A percentile compares a stretch with the other conserved stretches of the same genome.
Evolutionary conservation across 1,140 invertebrate species (phyloP).

Genomic region (Coptotermes formosanus): DNA sequence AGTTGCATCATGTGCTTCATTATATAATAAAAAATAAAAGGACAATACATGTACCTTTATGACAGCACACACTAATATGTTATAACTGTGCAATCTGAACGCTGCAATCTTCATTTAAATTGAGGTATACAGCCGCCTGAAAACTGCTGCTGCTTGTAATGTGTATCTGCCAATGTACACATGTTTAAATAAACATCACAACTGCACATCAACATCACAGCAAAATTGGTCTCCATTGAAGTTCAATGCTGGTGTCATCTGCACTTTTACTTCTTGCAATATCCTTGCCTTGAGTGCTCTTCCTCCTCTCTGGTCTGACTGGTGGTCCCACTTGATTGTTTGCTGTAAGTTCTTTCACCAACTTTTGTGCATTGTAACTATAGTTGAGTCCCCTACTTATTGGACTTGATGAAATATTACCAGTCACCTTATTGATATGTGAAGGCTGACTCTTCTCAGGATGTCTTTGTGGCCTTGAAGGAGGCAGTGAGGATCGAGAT

Average conservation of each 20-base stretch:
- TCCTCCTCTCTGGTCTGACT: slow-evolving; percentile 3
- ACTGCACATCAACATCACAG: not conserved
- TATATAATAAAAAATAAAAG: too few species aligned
- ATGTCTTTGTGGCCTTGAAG: not conserved
- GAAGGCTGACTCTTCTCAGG: not conserved
- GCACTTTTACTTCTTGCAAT: slow-evolving; percentile 20
- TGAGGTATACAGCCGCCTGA: too few species aligned
- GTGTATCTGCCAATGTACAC: too few species aligned
- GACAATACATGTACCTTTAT: too few species aligned
- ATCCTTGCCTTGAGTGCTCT: slow-evolving; percentile 1
- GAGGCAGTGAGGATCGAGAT: not conserved
- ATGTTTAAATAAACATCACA: not conserved
- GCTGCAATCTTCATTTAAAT: too few species aligned
- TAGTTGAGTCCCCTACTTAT: not conserved
- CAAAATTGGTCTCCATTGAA: not conserved
- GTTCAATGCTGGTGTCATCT: not conserved
- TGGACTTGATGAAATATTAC: not conserved
- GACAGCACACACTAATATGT: too few species aligned
- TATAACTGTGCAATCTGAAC: too few species aligned
- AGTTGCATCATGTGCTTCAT: too few species aligned
- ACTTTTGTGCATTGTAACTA: not conserved
- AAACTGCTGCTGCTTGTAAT: too few species aligned
- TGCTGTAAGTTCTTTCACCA: not conserved
- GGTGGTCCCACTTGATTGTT: not conserved
- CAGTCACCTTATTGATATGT: not conserved